phyloP scores from a whole-genome alignment of 1,140 invertebrate species.

The Parapsyche elsis region DNA sequence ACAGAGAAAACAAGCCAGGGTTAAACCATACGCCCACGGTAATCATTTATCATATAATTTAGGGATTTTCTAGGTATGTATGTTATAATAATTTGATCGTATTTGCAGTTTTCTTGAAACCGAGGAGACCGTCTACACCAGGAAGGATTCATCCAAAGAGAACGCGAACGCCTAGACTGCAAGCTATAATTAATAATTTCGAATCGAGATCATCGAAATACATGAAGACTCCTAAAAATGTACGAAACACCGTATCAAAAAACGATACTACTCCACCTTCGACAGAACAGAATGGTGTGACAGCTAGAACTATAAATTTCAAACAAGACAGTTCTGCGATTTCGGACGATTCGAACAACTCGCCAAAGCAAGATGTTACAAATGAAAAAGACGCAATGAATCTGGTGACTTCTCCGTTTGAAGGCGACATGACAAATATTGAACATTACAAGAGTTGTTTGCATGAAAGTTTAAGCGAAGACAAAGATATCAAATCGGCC shows the following conservation, averaged over 20 bases:
- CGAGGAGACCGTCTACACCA: conserved; percentile 64
- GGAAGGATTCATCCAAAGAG: conserved; percentile 60
- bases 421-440: conserved; percentile 39
- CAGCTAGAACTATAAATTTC: conserved; percentile 64
- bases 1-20: neutral
- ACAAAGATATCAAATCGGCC: conserved; percentile 57
- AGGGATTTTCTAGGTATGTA: neutral
- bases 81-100: neutral
- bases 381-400: neutral
- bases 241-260: conserved; percentile 54
- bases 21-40: conserved; percentile 29
- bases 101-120: conserved; percentile 63
- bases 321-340: conserved; percentile 61
- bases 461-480: conserved; percentile 56
- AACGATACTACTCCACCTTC: conserved; percentile 61
- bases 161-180: conserved; percentile 62
- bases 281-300: conserved; percentile 59
- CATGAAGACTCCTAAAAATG: conserved; percentile 42
- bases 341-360: conserved; percentile 35
- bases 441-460: conserved; percentile 48
- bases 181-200: conserved; percentile 66
- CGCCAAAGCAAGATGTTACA: conserved; percentile 24
- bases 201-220: conserved; percentile 57
- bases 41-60: neutral
- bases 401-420: neutral